Percentiles rank a stretch among this genome's conserved stretches.
These are phyloP conservation scores for Crenichthys baileyi DNA, from an alignment of 2,797 vertebrate species.

Conservation along the genomic window DNA sequence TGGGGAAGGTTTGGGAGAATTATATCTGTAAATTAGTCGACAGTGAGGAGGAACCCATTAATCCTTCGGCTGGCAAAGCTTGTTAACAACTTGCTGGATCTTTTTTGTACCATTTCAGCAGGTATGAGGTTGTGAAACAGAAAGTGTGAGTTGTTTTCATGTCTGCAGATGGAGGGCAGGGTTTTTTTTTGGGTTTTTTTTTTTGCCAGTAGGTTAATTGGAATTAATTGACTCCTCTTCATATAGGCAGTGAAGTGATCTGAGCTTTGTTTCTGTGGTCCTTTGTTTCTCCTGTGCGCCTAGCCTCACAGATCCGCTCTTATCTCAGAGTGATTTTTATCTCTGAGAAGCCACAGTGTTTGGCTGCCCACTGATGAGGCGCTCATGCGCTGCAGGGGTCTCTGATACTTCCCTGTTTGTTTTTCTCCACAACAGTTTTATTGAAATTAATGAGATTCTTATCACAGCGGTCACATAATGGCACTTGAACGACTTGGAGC, in stretches of 20 bases:
- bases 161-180: conserved; percentile 14
- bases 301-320: conserved; percentile 3
- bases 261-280: conserved; percentile 15
- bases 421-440: conserved; percentile 50
- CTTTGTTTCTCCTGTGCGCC: conserved; percentile 7
- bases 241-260: conserved; percentile 19
- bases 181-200: not conserved
- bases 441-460: conserved; percentile 75
- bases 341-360: conserved; percentile 26
- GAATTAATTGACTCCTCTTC: conserved; percentile 47
- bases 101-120: conserved; percentile 14
- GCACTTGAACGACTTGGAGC: conserved; percentile 55
- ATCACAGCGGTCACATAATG: conserved; percentile 66
- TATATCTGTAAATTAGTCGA: conserved; percentile 46
- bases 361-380: conserved; percentile 32
- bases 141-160: conserved; percentile 13
- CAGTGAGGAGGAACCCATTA: conserved; percentile 25
- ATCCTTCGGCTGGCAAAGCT: conserved; percentile 47
- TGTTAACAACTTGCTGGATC: conserved; percentile 64
- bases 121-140: not conserved
- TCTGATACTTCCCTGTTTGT: conserved; percentile 41
- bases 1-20: conserved; percentile 35
- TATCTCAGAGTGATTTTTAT: conserved; percentile 36
- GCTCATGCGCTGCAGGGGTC: conserved; percentile 24
- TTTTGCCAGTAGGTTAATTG: conserved; percentile 45